Conservation (phyloP, 2,797 vertebrate genomes). For the Esox lucius region DNA sequence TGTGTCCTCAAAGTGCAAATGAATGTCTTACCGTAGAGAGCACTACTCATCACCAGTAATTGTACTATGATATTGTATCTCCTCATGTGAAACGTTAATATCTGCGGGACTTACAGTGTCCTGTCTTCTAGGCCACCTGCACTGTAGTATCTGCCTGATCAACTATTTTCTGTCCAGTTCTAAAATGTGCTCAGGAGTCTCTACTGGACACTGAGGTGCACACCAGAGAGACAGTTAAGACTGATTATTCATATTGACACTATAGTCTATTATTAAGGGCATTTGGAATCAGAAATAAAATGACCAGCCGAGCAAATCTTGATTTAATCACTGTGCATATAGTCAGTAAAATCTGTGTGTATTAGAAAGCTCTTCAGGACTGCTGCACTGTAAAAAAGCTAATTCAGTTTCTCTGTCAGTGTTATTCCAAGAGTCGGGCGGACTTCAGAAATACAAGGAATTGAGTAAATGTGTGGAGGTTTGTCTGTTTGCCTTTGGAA, state of each 20-base stretch:
- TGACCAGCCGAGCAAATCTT: not conserved
- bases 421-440: too few species aligned
- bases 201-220: slow-evolving; percentile 16
- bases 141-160: slow-evolving; percentile 41
- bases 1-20: not conserved
- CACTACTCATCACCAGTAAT: not conserved
- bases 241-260: not conserved
- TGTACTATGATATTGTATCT: too few species aligned
- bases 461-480: too few species aligned
- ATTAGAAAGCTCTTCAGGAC: not conserved
- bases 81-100: not conserved
- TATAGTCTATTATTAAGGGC: not conserved
- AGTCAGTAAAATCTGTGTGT: not conserved
- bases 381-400: not conserved
- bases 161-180: slow-evolving; percentile 27
- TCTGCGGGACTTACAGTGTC: too few species aligned
- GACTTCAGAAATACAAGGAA: too few species aligned
- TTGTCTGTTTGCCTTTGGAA: too few species aligned
- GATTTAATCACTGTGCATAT: not conserved
- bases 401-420: too few species aligned
- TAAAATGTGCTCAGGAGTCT: not conserved
- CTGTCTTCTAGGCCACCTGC: slow-evolving; percentile 28
- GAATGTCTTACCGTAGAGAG: not conserved
- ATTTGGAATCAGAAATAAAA: not conserved
- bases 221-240: slow-evolving; percentile 3